Evolutionary conservation across 2,113 vertebrate species (phyloP).

Genomic region (Phylloscopus whistleri): DNA sequence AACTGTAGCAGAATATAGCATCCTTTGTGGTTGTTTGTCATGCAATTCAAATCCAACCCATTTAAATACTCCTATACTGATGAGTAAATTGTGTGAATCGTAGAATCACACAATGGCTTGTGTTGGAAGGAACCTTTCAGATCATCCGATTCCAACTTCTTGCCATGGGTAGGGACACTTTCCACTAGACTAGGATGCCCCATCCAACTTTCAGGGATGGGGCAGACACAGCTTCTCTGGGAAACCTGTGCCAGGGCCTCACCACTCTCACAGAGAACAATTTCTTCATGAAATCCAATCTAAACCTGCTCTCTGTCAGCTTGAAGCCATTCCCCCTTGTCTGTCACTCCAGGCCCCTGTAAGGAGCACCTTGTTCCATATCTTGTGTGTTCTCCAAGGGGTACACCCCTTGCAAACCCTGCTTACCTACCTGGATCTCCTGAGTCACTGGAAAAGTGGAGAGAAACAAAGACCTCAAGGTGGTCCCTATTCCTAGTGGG

Average conservation of each 20-base stretch:
- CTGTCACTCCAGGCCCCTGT: not conserved
- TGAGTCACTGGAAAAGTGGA: not conserved
- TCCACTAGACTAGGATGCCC: not conserved
- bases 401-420: not conserved
- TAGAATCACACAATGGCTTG: not conserved
- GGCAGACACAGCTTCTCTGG: no score
- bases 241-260: no score
- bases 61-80: not conserved
- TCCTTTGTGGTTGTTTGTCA: not conserved
- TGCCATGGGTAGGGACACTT: not conserved
- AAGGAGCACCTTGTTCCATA: not conserved
- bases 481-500: not conserved
- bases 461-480: not conserved
- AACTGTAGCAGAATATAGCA: not conserved
- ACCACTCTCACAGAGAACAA: accelerated
- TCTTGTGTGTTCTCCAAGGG: not conserved
- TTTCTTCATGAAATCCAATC: not conserved
- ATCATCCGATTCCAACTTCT: not conserved
- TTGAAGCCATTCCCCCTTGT: not conserved
- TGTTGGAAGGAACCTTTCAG: not conserved
- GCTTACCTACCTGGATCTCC: not conserved
- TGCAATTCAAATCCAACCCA: not conserved
- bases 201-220: not conserved
- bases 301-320: not conserved
- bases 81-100: not conserved